Conservation (phyloP, 2,888 invertebrate species). For the Pseudeuparius sepicola region DNA sequence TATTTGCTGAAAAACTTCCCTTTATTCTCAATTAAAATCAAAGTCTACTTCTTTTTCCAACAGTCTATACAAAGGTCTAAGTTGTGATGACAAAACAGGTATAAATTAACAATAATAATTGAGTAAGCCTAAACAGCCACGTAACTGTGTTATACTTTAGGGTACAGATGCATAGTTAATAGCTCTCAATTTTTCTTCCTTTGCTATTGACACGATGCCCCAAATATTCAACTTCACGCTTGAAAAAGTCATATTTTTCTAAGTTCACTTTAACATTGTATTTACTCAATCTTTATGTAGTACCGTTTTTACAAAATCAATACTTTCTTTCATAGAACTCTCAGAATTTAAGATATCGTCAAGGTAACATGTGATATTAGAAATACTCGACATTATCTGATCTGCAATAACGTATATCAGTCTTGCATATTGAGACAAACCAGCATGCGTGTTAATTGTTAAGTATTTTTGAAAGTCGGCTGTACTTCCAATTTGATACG, state of each 20-base stretch:
- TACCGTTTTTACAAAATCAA: too few relatives aligned
- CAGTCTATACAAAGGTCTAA: conserved; percentile 19
- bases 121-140: conserved; percentile 16
- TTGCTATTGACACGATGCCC: too few relatives aligned
- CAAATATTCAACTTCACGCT: conserved; percentile 17
- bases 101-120: conserved; percentile 21
- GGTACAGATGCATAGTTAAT: conserved; percentile 16
- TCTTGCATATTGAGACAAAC: conserved; percentile 22
- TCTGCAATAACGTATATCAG: conserved; percentile 24
- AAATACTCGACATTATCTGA: conserved; percentile 14
- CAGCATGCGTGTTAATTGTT: conserved; percentile 27
- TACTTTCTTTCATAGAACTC: too few relatives aligned
- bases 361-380: too few relatives aligned
- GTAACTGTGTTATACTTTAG: too few relatives aligned
- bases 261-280: too few relatives aligned
- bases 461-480: conserved; percentile 23
- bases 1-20: too few relatives aligned
- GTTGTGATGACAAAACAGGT: conserved; percentile 15
- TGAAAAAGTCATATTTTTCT: conserved; percentile 22
- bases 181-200: conserved; percentile 21
- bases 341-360: too few relatives aligned
- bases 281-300: too few relatives aligned
- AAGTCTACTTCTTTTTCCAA: too few relatives aligned
- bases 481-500: too few relatives aligned
- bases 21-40: too few relatives aligned